Conservation (phyloP, 2,888 invertebrate species). For the Litoditis marina region DNA sequence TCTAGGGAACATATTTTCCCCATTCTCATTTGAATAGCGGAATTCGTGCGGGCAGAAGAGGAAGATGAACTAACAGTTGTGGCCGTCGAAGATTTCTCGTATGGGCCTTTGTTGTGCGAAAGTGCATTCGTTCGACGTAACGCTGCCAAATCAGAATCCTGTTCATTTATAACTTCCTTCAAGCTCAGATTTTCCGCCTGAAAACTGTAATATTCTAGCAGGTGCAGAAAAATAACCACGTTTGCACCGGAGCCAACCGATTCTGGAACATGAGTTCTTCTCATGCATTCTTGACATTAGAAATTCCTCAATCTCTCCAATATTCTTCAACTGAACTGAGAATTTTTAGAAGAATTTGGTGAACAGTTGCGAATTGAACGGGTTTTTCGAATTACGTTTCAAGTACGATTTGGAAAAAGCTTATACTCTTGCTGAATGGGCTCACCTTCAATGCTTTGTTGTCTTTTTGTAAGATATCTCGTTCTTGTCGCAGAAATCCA, state of each 20-base stretch:
- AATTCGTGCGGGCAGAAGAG: not conserved
- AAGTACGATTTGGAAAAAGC: too few relatives aligned
- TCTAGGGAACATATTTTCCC: not conserved
- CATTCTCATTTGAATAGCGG: too few relatives aligned
- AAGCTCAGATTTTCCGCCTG: slow-evolving; percentile 27
- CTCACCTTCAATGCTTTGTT: slow-evolving; percentile 28
- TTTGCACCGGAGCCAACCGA: too few relatives aligned
- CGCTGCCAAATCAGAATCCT: slow-evolving; percentile 33
- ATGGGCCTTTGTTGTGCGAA: slow-evolving; percentile 4
- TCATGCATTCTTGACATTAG: too few relatives aligned
- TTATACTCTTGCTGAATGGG: too few relatives aligned
- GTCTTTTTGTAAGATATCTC: slow-evolving; percentile 25
- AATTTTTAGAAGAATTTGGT: not conserved
- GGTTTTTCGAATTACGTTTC: too few relatives aligned
- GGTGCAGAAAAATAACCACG: too few relatives aligned
- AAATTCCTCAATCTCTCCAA: too few relatives aligned
- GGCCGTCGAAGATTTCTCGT: not conserved
- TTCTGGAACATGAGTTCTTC: too few relatives aligned
- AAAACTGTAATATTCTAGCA: too few relatives aligned
- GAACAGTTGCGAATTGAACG: not conserved
- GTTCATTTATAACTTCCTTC: slow-evolving; percentile 32
- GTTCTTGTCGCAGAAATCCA: slow-evolving; percentile 26
- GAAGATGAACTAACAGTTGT: slow-evolving; percentile 3
- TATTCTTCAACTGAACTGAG: not conserved
- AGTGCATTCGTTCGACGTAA: slow-evolving; percentile 29